These are phyloP conservation scores for Neosalanx taihuensis DNA, from an alignment of 2,797 vertebrate species.

Conservation along the genomic window DNA sequence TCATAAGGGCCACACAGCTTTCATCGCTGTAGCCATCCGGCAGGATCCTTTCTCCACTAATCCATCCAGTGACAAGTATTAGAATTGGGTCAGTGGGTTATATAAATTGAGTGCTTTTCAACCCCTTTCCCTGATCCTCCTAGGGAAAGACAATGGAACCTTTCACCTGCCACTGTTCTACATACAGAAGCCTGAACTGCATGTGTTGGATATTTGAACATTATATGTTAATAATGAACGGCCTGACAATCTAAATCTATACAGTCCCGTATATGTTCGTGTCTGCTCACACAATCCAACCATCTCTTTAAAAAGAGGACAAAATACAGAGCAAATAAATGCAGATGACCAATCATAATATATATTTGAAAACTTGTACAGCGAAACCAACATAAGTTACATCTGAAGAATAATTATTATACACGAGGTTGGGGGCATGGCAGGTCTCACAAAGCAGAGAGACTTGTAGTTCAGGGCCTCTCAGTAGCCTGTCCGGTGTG, in stretches of 20 bases:
- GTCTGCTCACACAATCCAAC: neutral
- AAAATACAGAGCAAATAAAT: neutral
- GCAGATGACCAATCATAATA: conserved; percentile 23
- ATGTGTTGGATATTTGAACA: no score
- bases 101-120: conserved; percentile 10
- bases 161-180: no score
- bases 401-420: conserved; percentile 49
- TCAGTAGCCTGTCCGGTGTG: conserved; percentile 58
- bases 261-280: neutral
- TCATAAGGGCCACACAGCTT: conserved; percentile 27
- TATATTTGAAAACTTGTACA: conserved; percentile 68
- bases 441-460: conserved; percentile 13
- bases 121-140: neutral
- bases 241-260: no score
- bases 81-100: conserved; percentile 36
- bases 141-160: no score
- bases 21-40: conserved; percentile 28
- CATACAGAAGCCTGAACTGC: no score
- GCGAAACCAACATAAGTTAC: conserved; percentile 36
- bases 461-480: neutral
- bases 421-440: conserved; percentile 36
- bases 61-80: conserved; percentile 21
- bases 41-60: conserved; percentile 27
- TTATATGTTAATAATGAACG: no score
- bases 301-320: conserved; percentile 3